These are phyloP conservation scores for Spialia ferax DNA, from an alignment of 2,888 invertebrate species.

Conservation along the genomic window DNA sequence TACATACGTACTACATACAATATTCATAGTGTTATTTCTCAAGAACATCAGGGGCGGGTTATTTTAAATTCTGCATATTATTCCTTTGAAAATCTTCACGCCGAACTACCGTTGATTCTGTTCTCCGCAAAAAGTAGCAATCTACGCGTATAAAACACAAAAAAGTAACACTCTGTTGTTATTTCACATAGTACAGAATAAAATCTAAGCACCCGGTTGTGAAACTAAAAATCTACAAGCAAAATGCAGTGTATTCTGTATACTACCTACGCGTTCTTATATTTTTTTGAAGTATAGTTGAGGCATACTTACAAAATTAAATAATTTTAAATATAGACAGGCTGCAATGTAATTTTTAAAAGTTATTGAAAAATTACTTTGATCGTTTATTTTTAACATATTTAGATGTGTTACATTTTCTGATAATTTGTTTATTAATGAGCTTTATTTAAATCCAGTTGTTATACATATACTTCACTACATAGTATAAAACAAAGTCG, in stretches of 20 bases:
- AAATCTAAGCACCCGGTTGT: not conserved
- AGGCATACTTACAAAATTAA: too few relatives aligned
- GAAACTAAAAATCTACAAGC: not conserved
- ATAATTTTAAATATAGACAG: too few relatives aligned
- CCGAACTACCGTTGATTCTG: constrained; percentile 1
- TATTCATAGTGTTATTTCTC: constrained; percentile 39
- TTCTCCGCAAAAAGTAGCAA: constrained; percentile 7
- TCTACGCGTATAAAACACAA: not conserved
- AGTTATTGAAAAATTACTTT: too few relatives aligned
- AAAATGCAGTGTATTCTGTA: not conserved
- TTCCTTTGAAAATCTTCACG: constrained; percentile 28
- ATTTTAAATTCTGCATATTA: constrained; percentile 36
- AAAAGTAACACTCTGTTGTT: not conserved
- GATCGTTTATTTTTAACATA: too few relatives aligned
- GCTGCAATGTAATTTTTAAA: too few relatives aligned
- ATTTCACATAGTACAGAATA: not conserved
- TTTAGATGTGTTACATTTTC: too few relatives aligned
- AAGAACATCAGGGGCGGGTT: constrained; percentile 33
- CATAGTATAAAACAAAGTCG: too few relatives aligned
- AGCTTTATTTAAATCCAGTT: too few relatives aligned
- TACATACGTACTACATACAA: constrained; percentile 34
- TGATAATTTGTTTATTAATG: too few relatives aligned
- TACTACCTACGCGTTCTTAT: not conserved
- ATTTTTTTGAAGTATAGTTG: not conserved
- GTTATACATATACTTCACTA: too few relatives aligned